Evolutionary conservation across 2,888 invertebrate genomes (phyloP).

Genomic region (Teleogryllus oceanicus): DNA sequence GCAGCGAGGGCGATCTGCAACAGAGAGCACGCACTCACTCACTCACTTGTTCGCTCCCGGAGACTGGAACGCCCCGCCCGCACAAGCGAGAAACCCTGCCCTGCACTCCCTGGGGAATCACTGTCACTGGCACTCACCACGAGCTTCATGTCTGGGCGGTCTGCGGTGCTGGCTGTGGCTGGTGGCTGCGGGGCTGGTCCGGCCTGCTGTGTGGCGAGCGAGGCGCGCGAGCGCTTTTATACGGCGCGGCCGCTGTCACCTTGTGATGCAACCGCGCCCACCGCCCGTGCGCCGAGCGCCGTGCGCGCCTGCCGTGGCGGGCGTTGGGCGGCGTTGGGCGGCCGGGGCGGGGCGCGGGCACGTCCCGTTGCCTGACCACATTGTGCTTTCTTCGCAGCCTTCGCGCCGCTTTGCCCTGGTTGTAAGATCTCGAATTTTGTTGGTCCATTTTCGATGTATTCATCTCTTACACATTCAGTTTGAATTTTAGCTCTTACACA

Average conservation of each 20-base stretch:
- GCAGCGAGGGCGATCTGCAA: conserved; percentile 6
- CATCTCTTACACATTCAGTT: too few relatives aligned
- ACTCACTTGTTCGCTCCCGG: background rate
- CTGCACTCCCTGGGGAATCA: background rate
- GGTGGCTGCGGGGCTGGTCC: conserved; percentile 6
- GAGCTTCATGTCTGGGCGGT: background rate
- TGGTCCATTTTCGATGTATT: too few relatives aligned
- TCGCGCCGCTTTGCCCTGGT: background rate
- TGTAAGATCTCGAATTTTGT: too few relatives aligned
- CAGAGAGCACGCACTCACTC: background rate
- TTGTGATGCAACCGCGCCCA: conserved; percentile 10
- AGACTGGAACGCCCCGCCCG: background rate
- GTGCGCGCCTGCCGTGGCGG: background rate
- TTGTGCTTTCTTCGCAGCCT: conserved; percentile 6
- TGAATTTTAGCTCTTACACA: too few relatives aligned
- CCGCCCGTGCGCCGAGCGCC: background rate
- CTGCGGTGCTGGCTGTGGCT: background rate
- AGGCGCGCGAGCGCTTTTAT: background rate
- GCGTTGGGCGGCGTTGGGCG: background rate
- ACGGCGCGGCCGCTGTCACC: background rate
- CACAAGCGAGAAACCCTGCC: background rate
- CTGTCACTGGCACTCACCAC: background rate
- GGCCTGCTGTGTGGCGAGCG: conserved; percentile 18
- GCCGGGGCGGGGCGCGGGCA: background rate
- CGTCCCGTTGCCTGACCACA: background rate